A percentile compares a stretch with the other conserved stretches of the same genome.
Evolutionary conservation across 1,140 invertebrate genomes (phyloP).

Genomic region (Pseudobourletiella spinata): DNA sequence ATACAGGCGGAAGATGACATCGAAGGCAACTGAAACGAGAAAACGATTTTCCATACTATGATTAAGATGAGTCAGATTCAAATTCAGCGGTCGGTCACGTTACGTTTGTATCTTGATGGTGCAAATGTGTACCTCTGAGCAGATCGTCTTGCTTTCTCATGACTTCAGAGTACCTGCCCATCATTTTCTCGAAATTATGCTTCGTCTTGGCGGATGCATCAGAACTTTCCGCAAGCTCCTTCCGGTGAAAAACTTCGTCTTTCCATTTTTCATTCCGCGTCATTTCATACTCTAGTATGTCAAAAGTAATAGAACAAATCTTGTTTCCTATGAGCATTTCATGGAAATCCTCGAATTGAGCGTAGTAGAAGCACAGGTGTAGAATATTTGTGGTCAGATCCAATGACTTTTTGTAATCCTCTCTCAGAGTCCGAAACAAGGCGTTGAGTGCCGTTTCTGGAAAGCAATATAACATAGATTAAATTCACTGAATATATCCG

Average conservation of each 20-base stretch:
- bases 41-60: too few relatives aligned
- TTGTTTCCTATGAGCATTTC: conserved; percentile 77
- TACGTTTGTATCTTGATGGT: conserved; percentile 7
- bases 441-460: conserved; percentile 92
- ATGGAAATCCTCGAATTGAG: conserved; percentile 93
- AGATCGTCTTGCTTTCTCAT: conserved; percentile 85
- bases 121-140: conserved; percentile 65
- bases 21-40: conserved; percentile 60
- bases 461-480: too few relatives aligned
- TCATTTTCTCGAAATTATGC: conserved; percentile 49
- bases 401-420: conserved; percentile 94
- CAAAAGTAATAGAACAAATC: conserved; percentile 78
- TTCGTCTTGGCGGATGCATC: conserved; percentile 33
- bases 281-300: conserved; percentile 89
- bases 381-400: conserved; percentile 94
- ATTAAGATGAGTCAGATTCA: too few relatives aligned
- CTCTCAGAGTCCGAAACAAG: conserved; percentile 81
- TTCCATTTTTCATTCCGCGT: conserved; percentile 88
- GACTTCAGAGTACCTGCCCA: conserved; percentile 73
- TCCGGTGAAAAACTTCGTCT: conserved; percentile 62
- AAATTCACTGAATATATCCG: too few relatives aligned
- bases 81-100: too few relatives aligned
- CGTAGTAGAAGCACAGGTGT: conserved; percentile 95
- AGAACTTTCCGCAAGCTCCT: conserved; percentile 22
- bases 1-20: conserved; percentile 86